Base-by-base conservation (phyloP, 2,888 invertebrate species). In the Eupithecia exiguata region DNA sequence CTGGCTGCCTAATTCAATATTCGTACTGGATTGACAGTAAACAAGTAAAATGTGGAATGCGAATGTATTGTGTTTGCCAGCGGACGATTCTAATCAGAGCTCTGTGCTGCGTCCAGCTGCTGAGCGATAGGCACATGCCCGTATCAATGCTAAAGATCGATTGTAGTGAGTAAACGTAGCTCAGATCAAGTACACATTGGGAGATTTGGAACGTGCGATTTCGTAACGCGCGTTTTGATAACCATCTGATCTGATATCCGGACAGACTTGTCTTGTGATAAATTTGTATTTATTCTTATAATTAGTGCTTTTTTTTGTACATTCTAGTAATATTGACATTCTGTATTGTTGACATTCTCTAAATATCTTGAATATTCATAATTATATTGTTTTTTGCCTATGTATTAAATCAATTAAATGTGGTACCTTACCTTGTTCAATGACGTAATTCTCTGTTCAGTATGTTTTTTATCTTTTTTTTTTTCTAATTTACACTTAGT, bases 11-110 rank as follows among this genome's bases (percentile, higher is more conserved):
- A 69, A 78, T 78, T 77, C 71, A 71, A 77, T 74, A 75, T 75
- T 71, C 75, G 75, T 76, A 69, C 53, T 62, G 68, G 72, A 74
- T 75, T 77, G 78, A 74, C 73, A 58, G 71, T 69, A 72, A 77
- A 76, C 76, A 72, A 65, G 62, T 70, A 72, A 75, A 70, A 70
- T 38, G 36, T 36, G 36, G 63, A 16, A 65, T 68, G 72, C 68
- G 62, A 71, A 70, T 70, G 69, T 21, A 74, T 10, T 21, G 49
- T 81, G 79, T 81, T 79, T 80, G 78, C 78, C n/a, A 68, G 70
- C 69, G 61, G 74, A 62, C 62, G 79, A 77, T 79, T 75, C 74
- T 79, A 78, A 80, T 77, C 77, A 79, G 78, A 78, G 68, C 63
- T 76, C 67, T 67, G 74, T 69, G 66, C 40, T 49, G 65, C 69